Base-by-base conservation (phyloP, 92 coral and sea anemone genomes). In the Anthopleura xanthogrammica region DNA sequence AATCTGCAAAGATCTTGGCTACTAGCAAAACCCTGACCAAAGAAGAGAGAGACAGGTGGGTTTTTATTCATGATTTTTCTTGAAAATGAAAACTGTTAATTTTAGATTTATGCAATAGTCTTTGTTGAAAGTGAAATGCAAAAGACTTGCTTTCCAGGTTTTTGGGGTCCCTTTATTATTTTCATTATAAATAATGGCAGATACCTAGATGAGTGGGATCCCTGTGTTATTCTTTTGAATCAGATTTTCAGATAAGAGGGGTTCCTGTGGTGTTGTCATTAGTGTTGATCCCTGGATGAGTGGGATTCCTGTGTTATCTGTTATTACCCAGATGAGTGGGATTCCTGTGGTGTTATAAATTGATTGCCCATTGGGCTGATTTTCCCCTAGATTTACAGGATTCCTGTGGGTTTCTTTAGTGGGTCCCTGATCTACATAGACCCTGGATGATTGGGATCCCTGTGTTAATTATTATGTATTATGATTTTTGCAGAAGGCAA, bases 21-120 rank as follows among this genome's bases (percentile, higher is more conserved):
- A 76, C 76, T 60, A 95, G 92, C 82, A 94, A 87, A 86, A 62
- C 86, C 12, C 83, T 89, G 23, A 88, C 90, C 85, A 97, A 97
- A 74, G 99, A 97, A 78, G 99, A 97, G 58, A 89, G 91, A 79
- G 99, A 94, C 86, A 91, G 98, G 98, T 94, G 82, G 12, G 40
- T 16, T 16, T 7, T 75, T 8, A 60, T 17, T n/a, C 29, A 4
- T 20, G 43, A n/a, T 12, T 16, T 60, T 16, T 10, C 11, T 23
- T 39, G 19, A 46, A 46, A 46, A 9, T 46, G 3, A 46, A 46
- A 46, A 46, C 50, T 46, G 50, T 46, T 46, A 46, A 46, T 5
- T 5, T 5, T 0, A 46, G 5, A 46, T 46, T 0, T 9, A 46
- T 46, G 36, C 50, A 46, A 46, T 46, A 46, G 7, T 46, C 50